Conservation (phyloP, 2,888 invertebrate genomes). For the Thymelicus sylvestris region DNA sequence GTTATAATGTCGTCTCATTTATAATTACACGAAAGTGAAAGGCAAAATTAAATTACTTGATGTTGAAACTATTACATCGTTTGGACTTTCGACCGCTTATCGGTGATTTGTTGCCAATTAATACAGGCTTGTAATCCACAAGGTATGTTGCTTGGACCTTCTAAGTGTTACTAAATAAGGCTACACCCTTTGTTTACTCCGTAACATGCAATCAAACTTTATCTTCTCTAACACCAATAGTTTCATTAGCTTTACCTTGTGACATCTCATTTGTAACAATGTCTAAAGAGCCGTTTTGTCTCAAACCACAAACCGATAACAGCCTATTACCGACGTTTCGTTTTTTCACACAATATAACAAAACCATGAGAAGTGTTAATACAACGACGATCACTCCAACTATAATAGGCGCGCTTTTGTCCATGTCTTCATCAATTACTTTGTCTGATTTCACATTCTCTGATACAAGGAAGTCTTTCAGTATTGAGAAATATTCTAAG, state of each 20-base stretch:
- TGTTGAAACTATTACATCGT: background rate
- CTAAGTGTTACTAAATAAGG: background rate
- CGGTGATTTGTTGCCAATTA: background rate
- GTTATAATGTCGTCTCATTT: background rate
- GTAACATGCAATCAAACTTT: constrained; percentile 57
- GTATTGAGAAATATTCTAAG: constrained; percentile 67
- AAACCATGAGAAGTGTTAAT: constrained; percentile 65
- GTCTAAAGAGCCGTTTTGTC: constrained; percentile 76
- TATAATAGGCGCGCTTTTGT: constrained; percentile 70
- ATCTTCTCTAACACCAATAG: constrained; percentile 70
- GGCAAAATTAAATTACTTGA: background rate
- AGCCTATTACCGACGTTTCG: constrained; percentile 61
- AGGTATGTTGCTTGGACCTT: background rate
- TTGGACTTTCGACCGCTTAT: background rate
- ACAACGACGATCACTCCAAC: constrained; percentile 68
- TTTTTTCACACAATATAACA: constrained; percentile 74
- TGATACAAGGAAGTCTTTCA: constrained; percentile 60
- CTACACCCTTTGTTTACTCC: background rate
- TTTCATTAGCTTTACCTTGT: constrained; percentile 61
- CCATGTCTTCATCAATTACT: constrained; percentile 60
- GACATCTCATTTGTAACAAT: constrained; percentile 71
- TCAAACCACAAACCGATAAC: constrained; percentile 68
- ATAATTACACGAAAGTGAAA: constrained; percentile 2
- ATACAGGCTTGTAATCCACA: background rate
- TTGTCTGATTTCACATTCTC: constrained; percentile 61